These are phyloP conservation scores for Xylophagus ater DNA, from an alignment of 2,888 invertebrate genomes.

Conservation along the genomic window DNA sequence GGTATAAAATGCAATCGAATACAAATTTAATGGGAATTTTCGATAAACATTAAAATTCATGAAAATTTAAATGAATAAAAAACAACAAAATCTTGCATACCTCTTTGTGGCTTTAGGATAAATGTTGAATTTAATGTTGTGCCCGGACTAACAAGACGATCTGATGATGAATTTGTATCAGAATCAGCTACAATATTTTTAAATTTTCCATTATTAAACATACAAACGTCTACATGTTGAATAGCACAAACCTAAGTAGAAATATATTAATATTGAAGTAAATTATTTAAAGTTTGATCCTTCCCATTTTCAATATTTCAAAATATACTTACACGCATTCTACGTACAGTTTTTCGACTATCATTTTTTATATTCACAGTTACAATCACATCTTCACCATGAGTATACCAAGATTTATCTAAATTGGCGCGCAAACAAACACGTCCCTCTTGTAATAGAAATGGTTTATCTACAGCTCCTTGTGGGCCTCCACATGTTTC, in stretches of 20 bases:
- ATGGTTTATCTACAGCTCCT: conserved; percentile 68
- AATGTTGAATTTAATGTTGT: conserved; percentile 52
- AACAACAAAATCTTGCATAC: conserved; percentile 27
- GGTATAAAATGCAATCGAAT: not conserved
- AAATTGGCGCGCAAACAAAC: conserved; percentile 68
- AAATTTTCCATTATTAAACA: conserved; percentile 91
- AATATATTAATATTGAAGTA: not conserved
- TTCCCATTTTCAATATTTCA: not conserved
- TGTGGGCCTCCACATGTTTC: conserved; percentile 47
- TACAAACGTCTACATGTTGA: conserved; percentile 86
- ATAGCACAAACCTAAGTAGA: conserved; percentile 61
- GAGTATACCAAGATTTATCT: conserved; percentile 71
- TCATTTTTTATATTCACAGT: conserved; percentile 65
- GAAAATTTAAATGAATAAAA: not conserved
- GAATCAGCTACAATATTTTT: conserved; percentile 79
- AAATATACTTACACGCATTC: conserved; percentile 59
- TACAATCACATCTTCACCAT: conserved; percentile 69
- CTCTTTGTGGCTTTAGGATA: conserved; percentile 54
- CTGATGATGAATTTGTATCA: conserved; percentile 40
- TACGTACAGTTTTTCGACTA: conserved; percentile 71
- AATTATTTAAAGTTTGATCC: not conserved
- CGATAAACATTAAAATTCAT: not conserved
- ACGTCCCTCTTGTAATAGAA: conserved; percentile 71
- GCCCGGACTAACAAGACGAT: conserved; percentile 49
- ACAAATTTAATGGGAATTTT: not conserved